These are phyloP conservation scores for Pelobates cultripes DNA, from an alignment of 2,797 vertebrate species.

Conservation along the genomic window DNA sequence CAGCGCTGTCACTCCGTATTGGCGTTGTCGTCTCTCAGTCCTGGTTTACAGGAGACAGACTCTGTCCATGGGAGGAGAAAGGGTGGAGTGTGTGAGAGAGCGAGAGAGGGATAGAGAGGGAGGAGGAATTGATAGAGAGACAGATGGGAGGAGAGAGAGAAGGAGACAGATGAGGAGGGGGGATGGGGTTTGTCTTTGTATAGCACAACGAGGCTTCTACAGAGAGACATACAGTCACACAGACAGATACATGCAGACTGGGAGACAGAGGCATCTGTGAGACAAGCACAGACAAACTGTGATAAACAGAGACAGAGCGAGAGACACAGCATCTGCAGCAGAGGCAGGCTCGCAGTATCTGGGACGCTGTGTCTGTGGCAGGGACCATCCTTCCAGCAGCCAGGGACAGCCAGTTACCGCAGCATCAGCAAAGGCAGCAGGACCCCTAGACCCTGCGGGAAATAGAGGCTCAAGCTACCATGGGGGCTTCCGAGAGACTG, in stretches of 20 bases:
- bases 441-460: background rate
- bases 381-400: background rate
- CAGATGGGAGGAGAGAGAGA: slow-evolving; percentile 18
- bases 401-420: background rate
- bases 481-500: slow-evolving; percentile 7
- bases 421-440: background rate
- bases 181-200: slow-evolving; percentile 47
- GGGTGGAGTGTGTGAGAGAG: slow-evolving; percentile 25
- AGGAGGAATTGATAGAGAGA: slow-evolving; percentile 3
- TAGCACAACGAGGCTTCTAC: slow-evolving; percentile 48
- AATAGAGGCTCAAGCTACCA: background rate
- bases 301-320: background rate
- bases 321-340: background rate
- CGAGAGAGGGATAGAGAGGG: background rate
- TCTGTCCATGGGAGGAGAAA: slow-evolving; percentile 31
- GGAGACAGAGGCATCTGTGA: slow-evolving; percentile 27
- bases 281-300: background rate
- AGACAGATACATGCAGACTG: slow-evolving; percentile 25
- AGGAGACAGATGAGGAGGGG: slow-evolving; percentile 53
- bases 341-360: background rate
- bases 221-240: slow-evolving; percentile 27
- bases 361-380: background rate
- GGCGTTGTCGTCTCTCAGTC: too few species aligned
- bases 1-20: too few species aligned
- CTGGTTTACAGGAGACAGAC: slow-evolving; percentile 11